Base-by-base conservation (phyloP, 2,797 vertebrate species). In the Crypturellus tataupa region DNA sequence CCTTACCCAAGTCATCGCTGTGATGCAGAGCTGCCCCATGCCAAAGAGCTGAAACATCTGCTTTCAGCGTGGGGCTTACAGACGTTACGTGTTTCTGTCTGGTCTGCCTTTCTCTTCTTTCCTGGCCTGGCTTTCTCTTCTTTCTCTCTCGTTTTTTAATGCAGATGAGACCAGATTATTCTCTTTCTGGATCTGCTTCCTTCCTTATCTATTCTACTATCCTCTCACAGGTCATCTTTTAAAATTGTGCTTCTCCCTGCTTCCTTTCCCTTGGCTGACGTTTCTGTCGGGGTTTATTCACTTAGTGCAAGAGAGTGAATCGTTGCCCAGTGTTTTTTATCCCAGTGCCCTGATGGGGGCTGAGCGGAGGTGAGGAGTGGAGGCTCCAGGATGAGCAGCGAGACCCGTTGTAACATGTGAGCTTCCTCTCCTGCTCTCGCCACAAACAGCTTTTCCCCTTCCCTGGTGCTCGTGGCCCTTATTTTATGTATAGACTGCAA, bases 371-470 rank as follows among this genome's bases (percentile, higher is more conserved):
- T 23, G 2, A 2, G 15, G 35, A 33, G 27, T 16, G 35, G 35
- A 40, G 31, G 53, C 63, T 29, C 29, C n/a, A 29, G 35, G 47
- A 53, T 4, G 31, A 23, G 20, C 69, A 70, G 46, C 20, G 16
- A 5, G 53, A 20, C 18, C 29, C 6, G 17, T 19, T 17, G 53
- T 31, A 15, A 55, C 6, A 17, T 5, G 9, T 75, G 82, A 80
- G 73, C 35, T 87, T 85, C 70, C 58, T 79, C 58, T 84, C 67
- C 82, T 85, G 51, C 86, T 89, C 37, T 93, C 82, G 40, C 53
- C 31, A 19, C 73, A 93, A 89, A 73, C 60, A 90, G 23, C 21
- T n/a, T 82, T 77, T 77, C 37, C 33, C 29, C 17, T 68, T 53
- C 44, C 21, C 35, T 82, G 35, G 64, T 67, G 33, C 77, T 90